Evolutionary conservation across 2,113 vertebrate genomes (phyloP).

Genomic region (Hyla sarda): DNA sequence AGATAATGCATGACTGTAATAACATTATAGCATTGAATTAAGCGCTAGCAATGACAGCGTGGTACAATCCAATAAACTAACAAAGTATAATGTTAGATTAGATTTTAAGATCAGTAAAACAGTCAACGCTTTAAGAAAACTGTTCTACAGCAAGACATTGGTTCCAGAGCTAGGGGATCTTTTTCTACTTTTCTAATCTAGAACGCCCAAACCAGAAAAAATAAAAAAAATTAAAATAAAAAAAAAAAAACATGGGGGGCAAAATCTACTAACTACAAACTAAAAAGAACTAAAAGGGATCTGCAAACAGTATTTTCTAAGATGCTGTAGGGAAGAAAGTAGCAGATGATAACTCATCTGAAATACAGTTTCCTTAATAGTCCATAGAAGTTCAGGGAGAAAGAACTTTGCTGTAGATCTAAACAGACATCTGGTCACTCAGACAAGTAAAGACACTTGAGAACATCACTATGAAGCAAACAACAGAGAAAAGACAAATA

Average conservation of each 20-base stretch:
- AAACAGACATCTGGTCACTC: no score
- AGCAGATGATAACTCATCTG: background rate
- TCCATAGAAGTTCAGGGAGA: background rate
- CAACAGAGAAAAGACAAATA: background rate
- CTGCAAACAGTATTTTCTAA: background rate
- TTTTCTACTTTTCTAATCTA: background rate
- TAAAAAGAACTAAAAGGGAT: background rate
- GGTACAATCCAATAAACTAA: background rate
- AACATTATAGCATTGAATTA: slow-evolving; percentile 7
- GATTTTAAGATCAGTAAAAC: background rate
- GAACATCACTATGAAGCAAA: background rate
- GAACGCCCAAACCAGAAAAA: background rate
- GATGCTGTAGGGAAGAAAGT: background rate
- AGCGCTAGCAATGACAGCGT: background rate
- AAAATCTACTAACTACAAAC: background rate
- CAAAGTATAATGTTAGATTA: background rate
- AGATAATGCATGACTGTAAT: background rate
- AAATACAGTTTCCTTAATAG: background rate
- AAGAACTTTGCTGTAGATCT: background rate
- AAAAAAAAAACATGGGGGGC: background rate
- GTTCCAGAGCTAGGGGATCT: background rate
- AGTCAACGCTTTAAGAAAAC: background rate
- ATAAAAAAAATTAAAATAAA: no score
- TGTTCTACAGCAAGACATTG: background rate
- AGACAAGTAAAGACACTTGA: background rate